Evolutionary conservation across 2,113 vertebrate species (phyloP).

Genomic region (Cricetomys ansorgei): DNA sequence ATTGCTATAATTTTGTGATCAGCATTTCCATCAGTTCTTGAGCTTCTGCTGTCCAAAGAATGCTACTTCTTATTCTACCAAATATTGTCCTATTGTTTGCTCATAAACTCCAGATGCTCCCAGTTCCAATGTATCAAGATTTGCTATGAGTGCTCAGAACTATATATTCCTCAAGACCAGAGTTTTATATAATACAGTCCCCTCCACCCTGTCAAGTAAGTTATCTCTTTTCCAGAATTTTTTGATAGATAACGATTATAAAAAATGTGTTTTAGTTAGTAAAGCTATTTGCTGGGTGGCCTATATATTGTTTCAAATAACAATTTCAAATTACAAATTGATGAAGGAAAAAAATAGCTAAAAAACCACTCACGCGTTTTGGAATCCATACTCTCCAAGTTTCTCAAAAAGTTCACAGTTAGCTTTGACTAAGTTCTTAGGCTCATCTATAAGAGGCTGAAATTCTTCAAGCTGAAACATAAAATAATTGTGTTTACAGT

Average conservation of each 20-base stretch:
- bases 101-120: background rate
- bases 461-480: conserved; percentile 79
- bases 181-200: background rate
- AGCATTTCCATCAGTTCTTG: background rate
- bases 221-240: background rate
- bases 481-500: background rate
- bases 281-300: background rate
- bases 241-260: background rate
- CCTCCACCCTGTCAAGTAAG: background rate
- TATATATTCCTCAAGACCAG: background rate
- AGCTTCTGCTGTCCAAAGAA: background rate
- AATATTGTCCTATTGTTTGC: background rate
- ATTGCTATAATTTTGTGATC: background rate
- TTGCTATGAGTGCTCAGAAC: background rate
- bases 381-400: conserved; percentile 72
- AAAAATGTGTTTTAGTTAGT: background rate
- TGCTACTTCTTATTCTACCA: background rate
- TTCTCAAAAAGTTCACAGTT: conserved; percentile 78
- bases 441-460: conserved; percentile 73
- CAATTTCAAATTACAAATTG: too few relatives aligned
- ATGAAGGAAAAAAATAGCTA: background rate
- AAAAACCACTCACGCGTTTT: conserved; percentile 81
- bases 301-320: background rate
- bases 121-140: background rate
- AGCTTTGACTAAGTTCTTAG: conserved; percentile 64